A percentile compares a stretch with the other conserved stretches of the same genome.
Conservation (phyloP, 2,888 invertebrate genomes). For the Hyposoter didymator region DNA sequence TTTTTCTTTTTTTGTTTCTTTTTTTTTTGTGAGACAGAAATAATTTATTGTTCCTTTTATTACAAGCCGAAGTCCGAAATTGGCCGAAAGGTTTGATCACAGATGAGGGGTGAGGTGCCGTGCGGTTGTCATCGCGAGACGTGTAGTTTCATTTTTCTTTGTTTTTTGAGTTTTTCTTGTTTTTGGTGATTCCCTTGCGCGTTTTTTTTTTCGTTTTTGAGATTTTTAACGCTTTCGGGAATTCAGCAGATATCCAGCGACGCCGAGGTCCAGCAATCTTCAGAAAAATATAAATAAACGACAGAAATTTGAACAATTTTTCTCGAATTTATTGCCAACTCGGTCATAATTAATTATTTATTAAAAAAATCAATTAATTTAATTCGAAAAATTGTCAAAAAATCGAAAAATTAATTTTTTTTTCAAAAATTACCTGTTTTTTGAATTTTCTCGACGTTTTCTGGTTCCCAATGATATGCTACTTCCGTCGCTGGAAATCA, state of each 20-base stretch:
- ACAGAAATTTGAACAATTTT: background rate
- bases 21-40: constrained; percentile 82
- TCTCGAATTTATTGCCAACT: background rate
- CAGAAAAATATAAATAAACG: constrained; percentile 65
- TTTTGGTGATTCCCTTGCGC: constrained; percentile 5
- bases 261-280: constrained; percentile 77
- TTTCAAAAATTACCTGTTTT: constrained; percentile 74
- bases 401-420: background rate
- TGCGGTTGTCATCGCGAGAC: constrained; percentile 82
- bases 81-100: constrained; percentile 83
- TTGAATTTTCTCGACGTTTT: constrained; percentile 76
- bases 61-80: constrained; percentile 82
- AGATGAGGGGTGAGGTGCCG: constrained; percentile 82
- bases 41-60: constrained; percentile 82
- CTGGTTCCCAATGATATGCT: constrained; percentile 76
- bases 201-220: constrained; percentile 54
- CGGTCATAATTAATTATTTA: too few species aligned
- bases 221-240: constrained; percentile 77
- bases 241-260: constrained; percentile 78
- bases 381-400: background rate
- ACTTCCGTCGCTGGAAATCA: constrained; percentile 79
- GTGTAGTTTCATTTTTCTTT: constrained; percentile 60
- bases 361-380: background rate
- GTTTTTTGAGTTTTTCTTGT: constrained; percentile 48
- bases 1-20: constrained; percentile 32